These are phyloP conservation scores for Drepana arcuata DNA, from an alignment of 1,140 invertebrate genomes.

Conservation along the genomic window DNA sequence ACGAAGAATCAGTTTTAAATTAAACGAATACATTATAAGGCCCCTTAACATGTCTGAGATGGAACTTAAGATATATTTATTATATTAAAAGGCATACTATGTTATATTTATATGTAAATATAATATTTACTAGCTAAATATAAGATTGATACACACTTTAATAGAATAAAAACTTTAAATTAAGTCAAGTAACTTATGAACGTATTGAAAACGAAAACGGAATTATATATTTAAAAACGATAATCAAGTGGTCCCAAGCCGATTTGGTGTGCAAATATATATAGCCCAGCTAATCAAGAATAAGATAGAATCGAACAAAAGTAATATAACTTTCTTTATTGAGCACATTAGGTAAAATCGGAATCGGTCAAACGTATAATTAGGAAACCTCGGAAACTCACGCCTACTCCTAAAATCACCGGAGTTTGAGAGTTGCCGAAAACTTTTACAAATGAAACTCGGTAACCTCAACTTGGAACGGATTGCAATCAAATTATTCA, in stretches of 20 bases:
- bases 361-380: conserved; percentile 40
- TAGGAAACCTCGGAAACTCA: conserved; percentile 18
- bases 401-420: no score
- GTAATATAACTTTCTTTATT: conserved; percentile 51
- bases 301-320: conserved; percentile 34
- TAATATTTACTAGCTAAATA: no score
- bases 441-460: neutral
- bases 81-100: no score
- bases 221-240: conserved; percentile 7
- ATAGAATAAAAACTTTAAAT: no score
- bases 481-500: neutral
- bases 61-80: no score
- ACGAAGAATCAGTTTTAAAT: no score
- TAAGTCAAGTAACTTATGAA: no score
- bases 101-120: no score
- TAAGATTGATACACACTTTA: no score
- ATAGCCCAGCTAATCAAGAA: conserved; percentile 21
- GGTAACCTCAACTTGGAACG: neutral
- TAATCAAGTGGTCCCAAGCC: conserved; percentile 7
- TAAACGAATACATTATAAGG: no score
- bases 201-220: conserved; percentile 2
- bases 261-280: no score
- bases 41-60: no score
- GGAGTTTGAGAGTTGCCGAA: neutral
- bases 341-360: conserved; percentile 30